phyloP scores from a whole-genome alignment of 1,140 invertebrate genomes.

The Eriosoma lanigerum region DNA sequence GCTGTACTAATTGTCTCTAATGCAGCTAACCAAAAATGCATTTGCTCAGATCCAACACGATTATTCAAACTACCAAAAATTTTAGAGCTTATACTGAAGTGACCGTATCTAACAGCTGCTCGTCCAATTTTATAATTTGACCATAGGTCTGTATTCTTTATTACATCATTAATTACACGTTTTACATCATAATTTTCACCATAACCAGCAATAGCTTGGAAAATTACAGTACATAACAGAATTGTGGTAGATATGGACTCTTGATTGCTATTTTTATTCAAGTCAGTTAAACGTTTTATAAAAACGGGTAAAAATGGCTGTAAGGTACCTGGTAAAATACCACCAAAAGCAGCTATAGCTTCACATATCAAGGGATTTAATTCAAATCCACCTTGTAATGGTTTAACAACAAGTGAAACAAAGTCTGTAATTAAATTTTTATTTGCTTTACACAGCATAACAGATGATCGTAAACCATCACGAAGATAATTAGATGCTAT shows the following conservation, averaged over 20 bases:
- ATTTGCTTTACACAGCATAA: constrained; percentile 40
- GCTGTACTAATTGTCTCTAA: constrained; percentile 69
- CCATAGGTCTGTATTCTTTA: constrained; percentile 73
- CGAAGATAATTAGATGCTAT: constrained; percentile 22
- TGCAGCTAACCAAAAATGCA: constrained; percentile 86
- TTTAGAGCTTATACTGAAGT: constrained; percentile 71
- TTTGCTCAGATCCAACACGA: constrained; percentile 83
- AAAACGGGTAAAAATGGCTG: constrained; percentile 59
- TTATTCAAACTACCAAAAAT: constrained; percentile 70
- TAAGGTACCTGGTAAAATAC: constrained; percentile 37
- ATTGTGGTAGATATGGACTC: constrained; percentile 58
- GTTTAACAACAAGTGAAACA: constrained; percentile 23
- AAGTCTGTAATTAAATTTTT: constrained; percentile 40
- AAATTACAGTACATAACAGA: constrained; percentile 76
- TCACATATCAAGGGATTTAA: constrained; percentile 46
- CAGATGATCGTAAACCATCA: constrained; percentile 36
- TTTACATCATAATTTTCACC: constrained; percentile 62
- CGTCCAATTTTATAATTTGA: constrained; percentile 82
- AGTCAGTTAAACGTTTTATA: constrained; percentile 60
- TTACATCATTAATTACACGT: constrained; percentile 63
- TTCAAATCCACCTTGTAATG: constrained; percentile 13
- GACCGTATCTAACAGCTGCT: constrained; percentile 82
- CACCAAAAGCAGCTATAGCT: constrained; percentile 37
- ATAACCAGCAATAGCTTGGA: constrained; percentile 73
- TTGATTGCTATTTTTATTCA: constrained; percentile 13